Evolutionary conservation across 2,888 invertebrate species (phyloP), one percentile per base, ranked within the genome.

Genomic region (Rhamphomyia laevipes): DNA sequence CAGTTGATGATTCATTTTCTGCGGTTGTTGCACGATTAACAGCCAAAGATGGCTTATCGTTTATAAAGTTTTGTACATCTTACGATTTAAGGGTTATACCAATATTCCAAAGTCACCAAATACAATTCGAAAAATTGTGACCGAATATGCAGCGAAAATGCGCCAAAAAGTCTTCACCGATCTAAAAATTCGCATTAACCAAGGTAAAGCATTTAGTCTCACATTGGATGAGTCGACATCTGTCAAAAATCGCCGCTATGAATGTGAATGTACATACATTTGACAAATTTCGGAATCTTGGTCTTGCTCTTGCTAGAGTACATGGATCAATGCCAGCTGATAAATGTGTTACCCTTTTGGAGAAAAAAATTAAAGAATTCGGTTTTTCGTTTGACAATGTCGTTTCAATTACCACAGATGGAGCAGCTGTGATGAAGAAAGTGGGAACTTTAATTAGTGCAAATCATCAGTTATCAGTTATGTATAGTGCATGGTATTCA

Each of bases 1-100:
- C 4, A 27, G 23, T 27, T 27, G 23, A 27, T 27, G 7, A 27
- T 27, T 27, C 23, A 27, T 4, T 27, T 27, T 27, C 5, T 27
- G 23, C 23, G 23, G 27, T 46, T 21, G n/a, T 46, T 30, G 27
- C 46, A 4, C 46, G 46, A 41, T 35, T 46, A 35, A 41, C 46
- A 33, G 46, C 41, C 15, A 18, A n/a, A n/a, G 46, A 46, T 33
- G 31, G 46, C 41, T 41, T 46, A 23, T 13, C 46, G 7, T 33
- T 46, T 33, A 11, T 15, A 13, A 17, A 35, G 9, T 46, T 46
- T 46, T 30, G 27, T 17, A 46, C 10, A 31, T 46, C 31, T 13
- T 13, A 16, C n/a, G 46, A 46, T n/a, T 12, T 46, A 41, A 41
- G 23, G 41, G 23, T 23, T 31, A 35, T 15, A 46, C 21, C 16